Evolutionary conservation across 2,113 vertebrate genomes (phyloP).

Genomic region (Thryonomys swinderianus): DNA sequence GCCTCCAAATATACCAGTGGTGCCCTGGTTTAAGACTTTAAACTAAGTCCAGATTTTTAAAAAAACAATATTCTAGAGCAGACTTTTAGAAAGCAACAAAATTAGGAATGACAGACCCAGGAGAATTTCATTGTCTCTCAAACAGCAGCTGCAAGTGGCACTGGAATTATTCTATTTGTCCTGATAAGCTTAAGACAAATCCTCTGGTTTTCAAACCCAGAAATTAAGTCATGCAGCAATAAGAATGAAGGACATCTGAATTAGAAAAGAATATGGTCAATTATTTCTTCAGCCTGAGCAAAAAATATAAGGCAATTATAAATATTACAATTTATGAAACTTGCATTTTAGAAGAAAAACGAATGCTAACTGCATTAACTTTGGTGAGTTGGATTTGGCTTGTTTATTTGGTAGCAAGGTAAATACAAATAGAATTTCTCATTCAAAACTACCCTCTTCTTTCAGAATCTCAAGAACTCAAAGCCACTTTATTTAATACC

Average conservation of each 20-base stretch:
- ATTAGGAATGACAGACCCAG: neutral
- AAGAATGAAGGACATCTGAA: neutral
- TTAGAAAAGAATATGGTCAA: neutral
- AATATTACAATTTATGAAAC: neutral
- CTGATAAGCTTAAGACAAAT: neutral
- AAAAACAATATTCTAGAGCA: neutral
- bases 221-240: neutral
- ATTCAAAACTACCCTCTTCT: neutral
- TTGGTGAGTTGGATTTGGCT: neutral
- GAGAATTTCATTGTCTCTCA: slow-evolving; percentile 2
- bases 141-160: neutral
- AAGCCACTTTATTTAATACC: neutral
- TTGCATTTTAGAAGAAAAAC: neutral
- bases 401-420: neutral
- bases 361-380: neutral
- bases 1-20: neutral
- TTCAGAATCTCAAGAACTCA: neutral
- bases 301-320: neutral
- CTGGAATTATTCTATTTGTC: neutral
- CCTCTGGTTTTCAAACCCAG: neutral
- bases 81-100: slow-evolving; percentile 13
- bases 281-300: neutral
- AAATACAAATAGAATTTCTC: neutral
- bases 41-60: neutral
- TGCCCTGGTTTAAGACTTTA: neutral